Conservation (phyloP, 35 echinoderm and acorn worm genomes). For the Antedon bifida region DNA sequence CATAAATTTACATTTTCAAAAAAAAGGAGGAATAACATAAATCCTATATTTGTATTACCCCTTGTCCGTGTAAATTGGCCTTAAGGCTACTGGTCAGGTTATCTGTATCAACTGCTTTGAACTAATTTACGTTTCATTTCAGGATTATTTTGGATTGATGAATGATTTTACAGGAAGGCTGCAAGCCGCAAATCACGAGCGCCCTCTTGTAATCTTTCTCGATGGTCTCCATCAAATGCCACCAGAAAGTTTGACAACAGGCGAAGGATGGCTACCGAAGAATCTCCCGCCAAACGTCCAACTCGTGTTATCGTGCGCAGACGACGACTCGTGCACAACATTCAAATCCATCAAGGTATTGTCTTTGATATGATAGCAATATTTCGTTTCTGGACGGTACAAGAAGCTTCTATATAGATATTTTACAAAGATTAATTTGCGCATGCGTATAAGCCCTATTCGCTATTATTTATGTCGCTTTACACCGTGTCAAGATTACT, state of each 20-base stretch:
- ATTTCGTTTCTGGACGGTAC: too few relatives aligned
- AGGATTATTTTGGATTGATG: slow-evolving; percentile 68
- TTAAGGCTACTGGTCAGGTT: too few relatives aligned
- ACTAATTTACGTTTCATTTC: too few relatives aligned
- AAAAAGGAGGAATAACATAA: background rate
- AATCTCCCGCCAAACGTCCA: slow-evolving; percentile 52
- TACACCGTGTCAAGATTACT: too few relatives aligned
- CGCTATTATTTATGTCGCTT: too few relatives aligned
- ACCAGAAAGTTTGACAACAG: slow-evolving; percentile 14
- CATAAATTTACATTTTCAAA: background rate
- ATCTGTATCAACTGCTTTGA: too few relatives aligned
- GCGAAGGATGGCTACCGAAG: slow-evolving; percentile 51
- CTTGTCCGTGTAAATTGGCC: too few relatives aligned
- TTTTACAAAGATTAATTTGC: too few relatives aligned
- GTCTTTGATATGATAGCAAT: background rate
- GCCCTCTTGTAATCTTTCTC: slow-evolving; percentile 56
- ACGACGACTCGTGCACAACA: slow-evolving; percentile 18
- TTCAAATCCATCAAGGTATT: slow-evolving; percentile 56
- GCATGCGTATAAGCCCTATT: too few relatives aligned
- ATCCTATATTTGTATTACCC: too few relatives aligned
- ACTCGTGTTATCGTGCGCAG: slow-evolving; percentile 33
- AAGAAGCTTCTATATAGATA: too few relatives aligned
- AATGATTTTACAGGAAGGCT: slow-evolving; percentile 73
- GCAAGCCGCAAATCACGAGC: slow-evolving; percentile 12
- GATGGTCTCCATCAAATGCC: slow-evolving; percentile 62